Percentiles rank a stretch among this genome's conserved stretches.
Evolutionary conservation across 1,140 invertebrate species (phyloP).

Genomic region (Zaprionus inermis): DNA sequence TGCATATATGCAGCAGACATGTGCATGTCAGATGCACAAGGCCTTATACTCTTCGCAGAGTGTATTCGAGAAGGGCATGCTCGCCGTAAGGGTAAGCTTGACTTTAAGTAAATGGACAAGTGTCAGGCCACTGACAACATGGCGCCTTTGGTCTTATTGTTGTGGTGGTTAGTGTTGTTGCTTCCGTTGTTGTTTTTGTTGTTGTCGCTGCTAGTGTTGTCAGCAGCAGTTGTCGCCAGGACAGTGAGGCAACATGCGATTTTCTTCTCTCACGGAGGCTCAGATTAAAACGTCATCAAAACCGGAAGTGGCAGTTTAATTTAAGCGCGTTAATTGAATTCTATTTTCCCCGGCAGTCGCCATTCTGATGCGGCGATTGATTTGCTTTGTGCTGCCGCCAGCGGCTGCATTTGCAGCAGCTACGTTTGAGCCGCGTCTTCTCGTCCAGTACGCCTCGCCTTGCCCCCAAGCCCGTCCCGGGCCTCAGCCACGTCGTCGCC

Average conservation of each 20-base stretch:
- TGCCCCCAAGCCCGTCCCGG: background rate
- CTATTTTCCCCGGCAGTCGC: slow-evolving; percentile 63
- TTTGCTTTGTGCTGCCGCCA: slow-evolving; percentile 48
- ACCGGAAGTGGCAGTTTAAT: slow-evolving; percentile 84
- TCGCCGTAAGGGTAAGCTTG: background rate
- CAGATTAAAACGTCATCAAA: slow-evolving; percentile 83
- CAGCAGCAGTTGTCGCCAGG: slow-evolving; percentile 7
- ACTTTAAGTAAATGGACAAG: slow-evolving; percentile 14
- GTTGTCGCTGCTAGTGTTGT: slow-evolving; percentile 11
- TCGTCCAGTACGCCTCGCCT: too few species aligned
- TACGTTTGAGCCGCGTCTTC: background rate
- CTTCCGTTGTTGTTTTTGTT: background rate
- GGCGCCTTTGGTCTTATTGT: slow-evolving; percentile 13
- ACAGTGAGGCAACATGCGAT: slow-evolving; percentile 7
- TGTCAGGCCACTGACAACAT: slow-evolving; percentile 13
- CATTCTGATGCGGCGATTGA: slow-evolving; percentile 68
- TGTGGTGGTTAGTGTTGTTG: background rate
- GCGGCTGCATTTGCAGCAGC: slow-evolving; percentile 25
- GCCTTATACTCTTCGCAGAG: background rate
- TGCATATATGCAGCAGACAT: background rate
- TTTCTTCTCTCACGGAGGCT: slow-evolving; percentile 36
- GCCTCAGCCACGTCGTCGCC: slow-evolving; percentile 15
- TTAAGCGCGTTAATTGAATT: slow-evolving; percentile 84
- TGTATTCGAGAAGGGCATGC: background rate
- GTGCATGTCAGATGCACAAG: background rate